Evolutionary conservation across 2,888 invertebrate species (phyloP), one percentile per base, ranked within the genome.

Genomic region (Elegia similella): DNA sequence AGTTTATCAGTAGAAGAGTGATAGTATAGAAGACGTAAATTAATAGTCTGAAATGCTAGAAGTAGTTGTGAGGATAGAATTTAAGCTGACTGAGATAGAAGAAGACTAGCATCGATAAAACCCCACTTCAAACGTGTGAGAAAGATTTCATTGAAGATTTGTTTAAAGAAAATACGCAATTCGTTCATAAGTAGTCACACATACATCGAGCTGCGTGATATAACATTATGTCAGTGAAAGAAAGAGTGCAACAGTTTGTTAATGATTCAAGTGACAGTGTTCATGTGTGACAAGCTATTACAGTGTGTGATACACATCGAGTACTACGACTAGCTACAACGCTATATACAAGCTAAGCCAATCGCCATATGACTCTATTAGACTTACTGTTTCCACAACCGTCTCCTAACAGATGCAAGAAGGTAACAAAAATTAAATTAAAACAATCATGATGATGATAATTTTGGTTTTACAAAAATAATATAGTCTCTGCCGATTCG

Each of bases 371-470:
- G 84, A 83, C 68, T 77, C 84, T 81, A 82, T 69, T 84, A 81
- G 80, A 91, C 91, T 91, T 91, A 91, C 91, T 91, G 91, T 90
- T 91, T 91, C 91, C 90, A 91, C 83, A 91, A 90, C 72, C 90
- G 88, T 91, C 91, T 90, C 89, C 91, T 91, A 91, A 88, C 88
- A 86, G 91, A 90, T 89, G 91, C 91, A 86, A 88, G 88, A 87
- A 87, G 80, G 82, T 85, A 88, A 89, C 84, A 87, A 82, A 89
- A 86, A 81, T 76, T 72, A 87, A 86, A 86, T 85, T 81, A 82
- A 85, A 85, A 84, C 82, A 84, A 84, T 79, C 69, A 82, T 85
- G 86, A 70, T 64, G 81, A 81, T 88, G 87, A 71, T 60, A 77
- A 78, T 82, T 82, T 84, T 72, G 64, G 64, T 70, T 60, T 65